Evolutionary conservation across 2,113 vertebrate species (phyloP).

Genomic region (Acanthochromis polyacanthus): DNA sequence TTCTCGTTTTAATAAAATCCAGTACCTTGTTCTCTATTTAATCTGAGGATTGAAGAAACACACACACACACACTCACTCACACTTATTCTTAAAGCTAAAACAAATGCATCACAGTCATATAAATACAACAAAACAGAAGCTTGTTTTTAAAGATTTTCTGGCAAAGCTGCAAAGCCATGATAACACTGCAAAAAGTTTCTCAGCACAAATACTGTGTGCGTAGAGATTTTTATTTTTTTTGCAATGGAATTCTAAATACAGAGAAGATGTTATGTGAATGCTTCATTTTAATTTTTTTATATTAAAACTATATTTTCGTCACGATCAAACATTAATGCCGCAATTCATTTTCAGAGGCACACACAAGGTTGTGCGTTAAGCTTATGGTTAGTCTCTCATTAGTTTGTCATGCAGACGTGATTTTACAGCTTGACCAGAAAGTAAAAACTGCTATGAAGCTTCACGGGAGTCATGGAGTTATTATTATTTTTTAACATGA

Average conservation of each 20-base stretch:
- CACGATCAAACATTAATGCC: background rate
- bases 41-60: conserved; percentile 28
- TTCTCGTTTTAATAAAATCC: conserved; percentile 39
- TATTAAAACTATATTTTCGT: background rate
- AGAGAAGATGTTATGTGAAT: conserved; percentile 1
- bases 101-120: conserved; percentile 57
- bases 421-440: conserved; percentile 44
- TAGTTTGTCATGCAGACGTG: conserved; percentile 6
- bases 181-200: conserved; percentile 22
- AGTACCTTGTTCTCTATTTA: conserved; percentile 29
- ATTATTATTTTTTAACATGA: conserved; percentile 29
- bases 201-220: conserved; percentile 10
- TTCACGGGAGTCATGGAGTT: conserved; percentile 11
- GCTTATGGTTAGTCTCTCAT: conserved; percentile 27
- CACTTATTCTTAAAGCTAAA: conserved; percentile 31
- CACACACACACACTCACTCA: background rate
- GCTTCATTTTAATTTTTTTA: conserved; percentile 3
- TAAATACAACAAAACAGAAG: conserved; percentile 47
- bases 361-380: conserved; percentile 6
- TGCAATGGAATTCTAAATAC: conserved; percentile 2
- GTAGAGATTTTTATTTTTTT: background rate
- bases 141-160: conserved; percentile 12
- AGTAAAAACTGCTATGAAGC: conserved; percentile 13
- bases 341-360: background rate
- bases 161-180: conserved; percentile 42